Conservation (phyloP, 2,797 vertebrate genomes). For the Pipistrellus pipistrellus region DNA sequence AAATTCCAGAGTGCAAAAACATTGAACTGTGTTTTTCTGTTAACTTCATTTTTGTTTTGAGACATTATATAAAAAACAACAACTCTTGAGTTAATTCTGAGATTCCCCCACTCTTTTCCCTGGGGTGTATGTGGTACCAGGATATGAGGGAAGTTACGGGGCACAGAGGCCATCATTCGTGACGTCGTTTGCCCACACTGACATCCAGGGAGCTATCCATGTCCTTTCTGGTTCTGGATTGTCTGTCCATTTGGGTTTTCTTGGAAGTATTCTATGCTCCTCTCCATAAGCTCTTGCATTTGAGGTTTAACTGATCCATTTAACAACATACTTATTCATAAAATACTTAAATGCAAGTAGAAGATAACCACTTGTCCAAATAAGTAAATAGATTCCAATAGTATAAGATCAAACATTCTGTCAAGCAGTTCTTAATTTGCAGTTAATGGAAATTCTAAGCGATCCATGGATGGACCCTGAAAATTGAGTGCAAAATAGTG, state of each 20-base stretch:
- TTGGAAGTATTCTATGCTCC: neutral
- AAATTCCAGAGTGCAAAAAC: neutral
- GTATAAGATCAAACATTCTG: neutral
- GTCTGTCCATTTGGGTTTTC: neutral
- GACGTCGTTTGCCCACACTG: neutral
- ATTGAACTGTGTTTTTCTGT: conserved; percentile 13
- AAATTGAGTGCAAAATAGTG: neutral
- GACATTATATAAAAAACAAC: neutral
- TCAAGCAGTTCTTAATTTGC: neutral
- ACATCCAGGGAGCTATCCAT: neutral
- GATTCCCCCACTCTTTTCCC: neutral
- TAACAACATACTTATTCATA: neutral
- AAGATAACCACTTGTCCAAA: conserved; percentile 38
- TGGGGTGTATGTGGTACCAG: neutral
- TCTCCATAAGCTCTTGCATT: neutral
- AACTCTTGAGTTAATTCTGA: neutral
- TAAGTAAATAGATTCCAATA: neutral
- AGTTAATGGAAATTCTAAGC: neutral
- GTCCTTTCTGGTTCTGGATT: neutral
- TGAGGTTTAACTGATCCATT: neutral
- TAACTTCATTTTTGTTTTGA: conserved; percentile 33
- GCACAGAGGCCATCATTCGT: neutral
- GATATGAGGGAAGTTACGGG: neutral
- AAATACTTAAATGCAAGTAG: conserved; percentile 25
- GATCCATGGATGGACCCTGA: neutral